phyloP scores from a whole-genome alignment of 2,113 vertebrate species.

The Pterocles orientalis region DNA sequence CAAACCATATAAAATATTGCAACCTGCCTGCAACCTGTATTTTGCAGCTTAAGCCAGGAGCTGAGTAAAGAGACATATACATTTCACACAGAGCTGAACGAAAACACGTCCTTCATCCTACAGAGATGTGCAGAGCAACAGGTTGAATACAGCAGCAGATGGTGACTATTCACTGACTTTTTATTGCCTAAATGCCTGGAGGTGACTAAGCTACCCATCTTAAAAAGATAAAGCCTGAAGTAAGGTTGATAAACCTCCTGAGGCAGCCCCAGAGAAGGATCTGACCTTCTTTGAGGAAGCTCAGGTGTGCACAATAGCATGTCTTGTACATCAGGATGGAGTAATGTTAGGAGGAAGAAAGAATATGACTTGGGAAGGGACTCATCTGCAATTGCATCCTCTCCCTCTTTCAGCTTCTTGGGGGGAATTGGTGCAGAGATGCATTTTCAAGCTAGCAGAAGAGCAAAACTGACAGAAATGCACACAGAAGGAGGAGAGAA shows the following conservation, averaged over 20 bases:
- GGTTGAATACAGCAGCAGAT: background rate
- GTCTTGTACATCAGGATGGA: background rate
- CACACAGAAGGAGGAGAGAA: background rate
- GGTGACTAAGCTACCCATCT: background rate
- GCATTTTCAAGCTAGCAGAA: background rate
- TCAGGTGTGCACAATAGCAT: background rate
- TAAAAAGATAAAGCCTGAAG: background rate
- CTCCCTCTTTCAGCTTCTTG: background rate
- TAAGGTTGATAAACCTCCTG: background rate
- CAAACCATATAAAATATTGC: background rate
- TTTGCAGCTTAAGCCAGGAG: background rate
- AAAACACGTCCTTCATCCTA: background rate
- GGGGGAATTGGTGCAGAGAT: background rate
- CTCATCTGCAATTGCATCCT: background rate
- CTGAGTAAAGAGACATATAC: background rate
- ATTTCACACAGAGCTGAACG: background rate
- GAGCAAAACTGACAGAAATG: background rate
- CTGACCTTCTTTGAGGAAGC: background rate
- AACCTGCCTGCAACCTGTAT: background rate
- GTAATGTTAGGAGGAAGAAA: fast-evolving
- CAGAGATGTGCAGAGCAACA: background rate
- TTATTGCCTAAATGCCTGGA: background rate
- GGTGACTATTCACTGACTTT: background rate
- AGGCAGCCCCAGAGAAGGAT: background rate
- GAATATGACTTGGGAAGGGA: background rate